phyloP scores from a whole-genome alignment of 2,797 vertebrate genomes.

The Ciconia nigra region DNA sequence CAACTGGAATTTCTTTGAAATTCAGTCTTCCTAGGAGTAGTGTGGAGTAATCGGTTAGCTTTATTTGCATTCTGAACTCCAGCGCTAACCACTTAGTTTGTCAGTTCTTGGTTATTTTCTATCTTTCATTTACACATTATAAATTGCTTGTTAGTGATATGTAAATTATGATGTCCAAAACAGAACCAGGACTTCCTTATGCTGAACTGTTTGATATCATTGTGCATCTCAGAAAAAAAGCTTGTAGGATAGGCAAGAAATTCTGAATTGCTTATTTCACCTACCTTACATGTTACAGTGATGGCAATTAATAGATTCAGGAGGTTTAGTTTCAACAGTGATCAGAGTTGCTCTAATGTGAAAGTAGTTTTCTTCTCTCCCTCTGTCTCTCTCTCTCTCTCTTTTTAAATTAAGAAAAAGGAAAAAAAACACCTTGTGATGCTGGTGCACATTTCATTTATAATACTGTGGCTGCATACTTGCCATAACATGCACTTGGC shows the following conservation, averaged over 20 bases:
- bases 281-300: not conserved
- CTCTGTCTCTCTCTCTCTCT: not conserved
- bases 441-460: not conserved
- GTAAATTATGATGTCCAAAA: not conserved
- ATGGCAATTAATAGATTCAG: not conserved
- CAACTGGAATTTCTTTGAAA: not conserved
- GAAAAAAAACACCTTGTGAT: not conserved
- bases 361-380: not conserved
- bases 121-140: not conserved
- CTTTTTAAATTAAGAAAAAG: not conserved
- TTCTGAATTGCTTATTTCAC: not conserved
- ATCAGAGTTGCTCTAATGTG: not conserved
- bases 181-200: not conserved
- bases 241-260: not conserved
- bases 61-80: not conserved
- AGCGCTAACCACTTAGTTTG: not conserved
- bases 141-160: not conserved
- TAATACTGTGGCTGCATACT: not conserved
- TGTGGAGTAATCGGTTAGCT: not conserved
- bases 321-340: constrained; percentile 8
- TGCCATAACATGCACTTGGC: not conserved
- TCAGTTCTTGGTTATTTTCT: not conserved
- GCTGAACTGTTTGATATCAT: not conserved
- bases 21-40: not conserved
- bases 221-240: not conserved